Evolutionary conservation across 2,113 vertebrate genomes (phyloP).

Genomic region (Australoheros scitulus): DNA sequence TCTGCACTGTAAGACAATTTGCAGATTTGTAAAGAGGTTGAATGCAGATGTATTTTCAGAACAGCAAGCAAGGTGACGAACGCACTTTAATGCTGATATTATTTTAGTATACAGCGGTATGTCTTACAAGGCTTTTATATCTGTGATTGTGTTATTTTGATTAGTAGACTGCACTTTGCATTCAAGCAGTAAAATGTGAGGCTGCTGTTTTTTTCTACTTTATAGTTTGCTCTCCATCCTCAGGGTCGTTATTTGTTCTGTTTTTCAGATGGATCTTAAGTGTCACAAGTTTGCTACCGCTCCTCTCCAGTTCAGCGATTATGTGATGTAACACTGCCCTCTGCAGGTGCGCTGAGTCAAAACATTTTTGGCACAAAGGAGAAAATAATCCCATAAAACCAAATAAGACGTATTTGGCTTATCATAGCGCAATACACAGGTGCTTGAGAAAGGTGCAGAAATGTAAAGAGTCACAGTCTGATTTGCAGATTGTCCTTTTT

Average conservation of each 20-base stretch:
- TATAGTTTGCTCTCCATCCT: conserved; percentile 19
- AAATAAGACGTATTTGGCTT: neutral
- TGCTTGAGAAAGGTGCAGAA: neutral
- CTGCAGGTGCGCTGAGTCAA: conserved; percentile 40
- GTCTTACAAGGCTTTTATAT: neutral
- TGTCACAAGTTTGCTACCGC: conserved; percentile 2
- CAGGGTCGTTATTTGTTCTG: conserved; percentile 41
- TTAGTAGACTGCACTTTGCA: conserved; percentile 4
- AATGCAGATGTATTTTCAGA: neutral
- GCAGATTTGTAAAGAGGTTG: conserved; percentile 8
- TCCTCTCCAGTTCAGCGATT: neutral
- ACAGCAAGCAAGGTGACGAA: neutral
- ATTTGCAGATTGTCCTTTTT: neutral
- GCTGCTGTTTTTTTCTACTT: conserved; percentile 18
- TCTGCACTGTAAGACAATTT: conserved; percentile 7
- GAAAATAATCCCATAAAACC: neutral
- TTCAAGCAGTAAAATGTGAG: conserved; percentile 5
- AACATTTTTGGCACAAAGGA: neutral
- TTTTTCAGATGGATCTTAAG: conserved; percentile 21
- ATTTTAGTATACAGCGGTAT: neutral
- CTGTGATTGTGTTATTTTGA: neutral
- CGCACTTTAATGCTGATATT: neutral
- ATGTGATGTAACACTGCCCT: conserved; percentile 64
- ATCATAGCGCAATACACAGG: neutral
- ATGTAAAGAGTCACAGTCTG: too few species aligned